Percentiles rank a stretch among this genome's conserved stretches.
Conservation (phyloP, 2,797 vertebrate species). For the Pseudomugil gertrudae region DNA sequence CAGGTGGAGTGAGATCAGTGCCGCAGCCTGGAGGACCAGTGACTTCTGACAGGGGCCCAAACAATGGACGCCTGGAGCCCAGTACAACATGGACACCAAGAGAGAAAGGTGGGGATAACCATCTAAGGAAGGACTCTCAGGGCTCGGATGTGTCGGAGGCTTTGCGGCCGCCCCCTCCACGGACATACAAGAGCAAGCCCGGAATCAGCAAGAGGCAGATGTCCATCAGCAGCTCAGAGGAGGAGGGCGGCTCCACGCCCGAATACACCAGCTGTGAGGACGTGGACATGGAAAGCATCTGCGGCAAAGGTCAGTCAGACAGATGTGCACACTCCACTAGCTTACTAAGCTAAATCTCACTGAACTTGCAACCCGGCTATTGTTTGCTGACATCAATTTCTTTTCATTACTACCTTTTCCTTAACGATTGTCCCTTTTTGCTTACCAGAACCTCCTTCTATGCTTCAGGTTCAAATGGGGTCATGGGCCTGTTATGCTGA, state of each 20-base stretch:
- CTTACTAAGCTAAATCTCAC: constrained; percentile 37
- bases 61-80: constrained; percentile 89
- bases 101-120: constrained; percentile 90
- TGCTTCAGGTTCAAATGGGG: not conserved
- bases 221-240: constrained; percentile 99
- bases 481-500: not conserved
- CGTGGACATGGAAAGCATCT: constrained; percentile 97
- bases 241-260: constrained; percentile 97
- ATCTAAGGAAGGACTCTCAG: constrained; percentile 95
- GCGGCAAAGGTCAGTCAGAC: constrained; percentile 92
- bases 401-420: not conserved
- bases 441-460: not conserved
- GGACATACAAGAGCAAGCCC: constrained; percentile 91
- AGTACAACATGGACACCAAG: constrained; percentile 86
- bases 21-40: constrained; percentile 67
- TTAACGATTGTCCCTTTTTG: not conserved
- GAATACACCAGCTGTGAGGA: constrained; percentile 99
- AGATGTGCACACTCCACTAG: constrained; percentile 41
- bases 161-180: constrained; percentile 92
- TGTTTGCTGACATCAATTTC: constrained; percentile 10
- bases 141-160: constrained; percentile 98
- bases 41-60: constrained; percentile 83
- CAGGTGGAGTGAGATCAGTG: constrained; percentile 82
- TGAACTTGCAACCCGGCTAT: constrained; percentile 4
- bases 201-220: constrained; percentile 94